Evolutionary conservation across 2,113 vertebrate species (phyloP).

Genomic region (human (Homo sapiens)): DNA sequence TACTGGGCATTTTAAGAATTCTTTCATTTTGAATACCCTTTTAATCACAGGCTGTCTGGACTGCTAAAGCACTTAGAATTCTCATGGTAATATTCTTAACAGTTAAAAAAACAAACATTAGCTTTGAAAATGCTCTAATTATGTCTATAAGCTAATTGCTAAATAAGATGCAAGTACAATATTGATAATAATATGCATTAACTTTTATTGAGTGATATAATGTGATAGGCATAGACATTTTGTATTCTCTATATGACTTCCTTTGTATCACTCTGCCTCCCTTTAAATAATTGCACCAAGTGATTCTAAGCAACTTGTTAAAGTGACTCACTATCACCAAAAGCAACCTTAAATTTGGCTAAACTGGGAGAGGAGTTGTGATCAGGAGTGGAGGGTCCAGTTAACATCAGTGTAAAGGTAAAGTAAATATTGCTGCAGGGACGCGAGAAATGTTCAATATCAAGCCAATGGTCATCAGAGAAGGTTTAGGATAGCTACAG

Average conservation of each 20-base stretch:
- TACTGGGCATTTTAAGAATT: neutral
- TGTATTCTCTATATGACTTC: neutral
- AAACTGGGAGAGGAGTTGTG: neutral
- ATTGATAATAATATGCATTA: neutral
- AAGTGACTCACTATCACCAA: neutral
- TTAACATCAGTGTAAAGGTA: neutral
- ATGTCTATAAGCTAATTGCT: neutral
- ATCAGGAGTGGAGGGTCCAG: neutral
- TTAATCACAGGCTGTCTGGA: neutral
- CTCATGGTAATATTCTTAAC: neutral
- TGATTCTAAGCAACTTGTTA: neutral
- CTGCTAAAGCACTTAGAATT: neutral
- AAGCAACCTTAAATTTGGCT: neutral
- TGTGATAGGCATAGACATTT: accelerated
- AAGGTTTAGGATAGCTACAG: neutral
- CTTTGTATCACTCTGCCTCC: accelerated
- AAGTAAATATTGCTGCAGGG: neutral
- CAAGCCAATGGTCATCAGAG: neutral
- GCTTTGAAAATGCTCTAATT: neutral
- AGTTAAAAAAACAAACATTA: neutral
- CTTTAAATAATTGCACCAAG: neutral
- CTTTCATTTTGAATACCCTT: neutral
- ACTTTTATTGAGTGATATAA: neutral
- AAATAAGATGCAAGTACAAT: neutral
- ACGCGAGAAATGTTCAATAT: neutral